These are phyloP conservation scores for Mesorhabditis spiculigera DNA, from an alignment of 2,888 invertebrate genomes.

Conservation along the genomic window DNA sequence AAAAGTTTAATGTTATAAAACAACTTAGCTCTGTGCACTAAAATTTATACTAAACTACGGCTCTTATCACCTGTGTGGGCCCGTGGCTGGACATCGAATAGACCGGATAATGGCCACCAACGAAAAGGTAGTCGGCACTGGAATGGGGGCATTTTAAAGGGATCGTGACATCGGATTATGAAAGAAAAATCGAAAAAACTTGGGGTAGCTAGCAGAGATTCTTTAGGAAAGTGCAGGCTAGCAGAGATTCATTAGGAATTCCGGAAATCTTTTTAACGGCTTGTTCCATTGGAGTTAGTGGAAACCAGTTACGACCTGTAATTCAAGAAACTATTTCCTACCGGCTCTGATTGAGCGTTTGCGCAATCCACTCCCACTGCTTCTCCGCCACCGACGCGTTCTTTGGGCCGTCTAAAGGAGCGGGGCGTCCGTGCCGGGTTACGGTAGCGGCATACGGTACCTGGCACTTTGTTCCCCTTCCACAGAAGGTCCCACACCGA, in stretches of 20 bases:
- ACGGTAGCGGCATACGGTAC: neutral
- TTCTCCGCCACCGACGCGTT: slow-evolving; percentile 43
- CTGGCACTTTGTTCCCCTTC: slow-evolving; percentile 13
- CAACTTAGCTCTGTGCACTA: neutral
- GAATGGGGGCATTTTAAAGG: slow-evolving; percentile 14
- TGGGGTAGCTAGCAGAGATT: too few relatives aligned
- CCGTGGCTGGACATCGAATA: slow-evolving; percentile 63
- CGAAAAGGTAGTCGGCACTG: slow-evolving; percentile 62
- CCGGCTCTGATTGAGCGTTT: slow-evolving; percentile 15
- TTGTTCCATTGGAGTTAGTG: too few relatives aligned
- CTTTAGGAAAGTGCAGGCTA: too few relatives aligned
- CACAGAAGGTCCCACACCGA: neutral
- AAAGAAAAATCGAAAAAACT: neutral
- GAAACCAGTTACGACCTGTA: neutral
- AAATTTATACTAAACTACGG: neutral
- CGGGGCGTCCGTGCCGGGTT: neutral
- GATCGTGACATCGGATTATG: neutral
- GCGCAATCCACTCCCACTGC: slow-evolving; percentile 61
- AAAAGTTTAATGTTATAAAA: neutral
- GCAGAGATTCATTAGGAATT: neutral
- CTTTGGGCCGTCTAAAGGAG: slow-evolving; percentile 20
- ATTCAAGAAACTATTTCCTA: neutral
- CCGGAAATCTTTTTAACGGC: neutral
- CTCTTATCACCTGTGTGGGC: slow-evolving; percentile 53
- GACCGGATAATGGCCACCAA: slow-evolving; percentile 63